Evolutionary conservation across 2,113 vertebrate species (phyloP).

Genomic region (Otolemur garnettii): DNA sequence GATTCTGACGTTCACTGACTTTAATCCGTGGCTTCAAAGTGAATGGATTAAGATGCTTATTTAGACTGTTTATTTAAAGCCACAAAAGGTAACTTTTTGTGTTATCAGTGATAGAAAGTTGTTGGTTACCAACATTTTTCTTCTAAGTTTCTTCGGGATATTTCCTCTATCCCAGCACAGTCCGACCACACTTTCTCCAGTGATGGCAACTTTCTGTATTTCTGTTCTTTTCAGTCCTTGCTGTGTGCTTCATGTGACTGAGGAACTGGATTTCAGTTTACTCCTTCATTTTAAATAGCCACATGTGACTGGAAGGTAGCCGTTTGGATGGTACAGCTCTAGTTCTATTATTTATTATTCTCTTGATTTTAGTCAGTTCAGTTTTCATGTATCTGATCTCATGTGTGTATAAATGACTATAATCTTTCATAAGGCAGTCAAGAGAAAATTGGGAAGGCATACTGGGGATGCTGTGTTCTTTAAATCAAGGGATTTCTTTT

Average conservation of each 20-base stretch:
- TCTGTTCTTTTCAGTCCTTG: neutral
- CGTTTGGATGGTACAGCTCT: neutral
- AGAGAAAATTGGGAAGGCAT: neutral
- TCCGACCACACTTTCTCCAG: neutral
- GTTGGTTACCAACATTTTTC: slow-evolving; percentile 11
- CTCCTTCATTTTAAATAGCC: neutral
- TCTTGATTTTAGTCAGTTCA: neutral
- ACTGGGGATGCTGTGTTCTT: neutral
- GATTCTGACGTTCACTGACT: neutral
- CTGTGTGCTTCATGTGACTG: neutral
- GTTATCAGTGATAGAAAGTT: neutral
- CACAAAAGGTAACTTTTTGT: neutral
- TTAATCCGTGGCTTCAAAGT: neutral
- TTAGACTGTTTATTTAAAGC: slow-evolving; percentile 29
- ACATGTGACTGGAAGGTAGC: neutral
- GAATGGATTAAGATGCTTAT: neutral
- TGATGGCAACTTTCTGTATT: neutral
- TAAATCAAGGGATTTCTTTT: neutral
- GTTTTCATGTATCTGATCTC: neutral
- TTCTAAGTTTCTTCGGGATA: neutral
- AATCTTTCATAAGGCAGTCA: neutral
- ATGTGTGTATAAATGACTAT: neutral
- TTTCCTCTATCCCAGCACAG: neutral
- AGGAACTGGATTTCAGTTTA: slow-evolving; percentile 24
- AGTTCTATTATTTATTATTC: neutral